Conservation (phyloP, 2,797 vertebrate genomes). For the Rhabdomys pumilio region DNA sequence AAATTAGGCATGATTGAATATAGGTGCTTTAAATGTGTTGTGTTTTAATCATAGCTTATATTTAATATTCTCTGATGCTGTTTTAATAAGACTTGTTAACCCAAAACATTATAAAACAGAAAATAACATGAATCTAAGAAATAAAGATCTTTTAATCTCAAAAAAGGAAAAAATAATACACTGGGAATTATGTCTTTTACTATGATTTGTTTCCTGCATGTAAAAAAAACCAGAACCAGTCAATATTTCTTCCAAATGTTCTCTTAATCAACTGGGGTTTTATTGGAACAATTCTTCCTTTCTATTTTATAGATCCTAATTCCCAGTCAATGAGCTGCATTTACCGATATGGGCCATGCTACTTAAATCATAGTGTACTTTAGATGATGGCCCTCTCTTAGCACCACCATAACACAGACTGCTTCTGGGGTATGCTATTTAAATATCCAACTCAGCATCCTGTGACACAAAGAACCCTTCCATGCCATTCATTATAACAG, state of each 20-base stretch:
- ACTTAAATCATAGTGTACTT: constrained; percentile 79
- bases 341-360: constrained; percentile 51
- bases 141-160: not conserved
- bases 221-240: constrained; percentile 65
- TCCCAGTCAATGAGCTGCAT: constrained; percentile 14
- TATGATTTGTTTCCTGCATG: constrained; percentile 48
- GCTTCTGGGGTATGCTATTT: constrained; percentile 78
- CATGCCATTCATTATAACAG: constrained; percentile 82
- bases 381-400: constrained; percentile 42
- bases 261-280: constrained; percentile 47
- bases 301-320: constrained; percentile 59
- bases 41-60: not conserved
- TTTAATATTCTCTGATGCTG: not conserved
- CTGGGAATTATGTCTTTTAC: not conserved
- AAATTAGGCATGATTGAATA: not conserved
- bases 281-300: constrained; percentile 53
- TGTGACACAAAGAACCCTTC: constrained; percentile 80
- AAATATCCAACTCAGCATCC: constrained; percentile 84
- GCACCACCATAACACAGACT: constrained; percentile 79
- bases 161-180: not conserved
- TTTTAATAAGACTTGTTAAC: constrained; percentile 6
- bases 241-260: constrained; percentile 62
- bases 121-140: not conserved
- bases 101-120: not conserved
- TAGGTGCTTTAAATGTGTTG: not conserved